Base-by-base conservation (phyloP, 1,140 invertebrate genomes). In the Gerris buenoi region DNA sequence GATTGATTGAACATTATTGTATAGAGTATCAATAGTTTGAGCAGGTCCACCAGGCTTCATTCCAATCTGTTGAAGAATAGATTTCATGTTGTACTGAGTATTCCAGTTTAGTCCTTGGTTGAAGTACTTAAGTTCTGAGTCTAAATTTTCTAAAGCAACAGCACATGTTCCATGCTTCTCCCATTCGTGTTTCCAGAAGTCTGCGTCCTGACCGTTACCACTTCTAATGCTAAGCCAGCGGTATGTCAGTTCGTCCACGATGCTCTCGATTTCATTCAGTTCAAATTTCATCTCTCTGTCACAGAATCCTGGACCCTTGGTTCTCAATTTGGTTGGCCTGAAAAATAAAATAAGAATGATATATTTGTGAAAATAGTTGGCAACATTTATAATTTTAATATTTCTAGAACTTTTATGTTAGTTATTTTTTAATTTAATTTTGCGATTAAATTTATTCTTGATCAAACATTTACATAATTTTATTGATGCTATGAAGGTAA, bases 171-270 rank as follows among this genome's bases (percentile, higher is more conserved):
- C 90, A 74, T 93, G 90, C 73, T 92, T 93, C 0, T 79, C 75
- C 89, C 89, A 93, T 74, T 92, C 90, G 68, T 93, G 89, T 68
- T 84, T 79, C 90, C 89, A 93, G 2, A 93, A 80, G 3, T 81
- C 79, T 70, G 58, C 56, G 23, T 68, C 60, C 25, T 29, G 26
- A 79, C 66, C 81, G 18, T 27, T 29, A 46, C 33, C 33, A 0
- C 1, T 81, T 73, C 88, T 82, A 65, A 92, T 79, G 71, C 91
- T 88, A 1, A 83, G 82, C 90, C 90, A 93, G 63, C 81, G 83
- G 29, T 82, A 75, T 65, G 85, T 77, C 27, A 93, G 71, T 56
- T 86, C 76, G 14, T 75, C 71, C 68, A 84, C 76, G 56, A 92
- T 82, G 0, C 82, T 76, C 25, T 78, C 73, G 2, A 92, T 72